Conservation (phyloP, 2,888 invertebrate species). For the Tetropium fuscum region DNA sequence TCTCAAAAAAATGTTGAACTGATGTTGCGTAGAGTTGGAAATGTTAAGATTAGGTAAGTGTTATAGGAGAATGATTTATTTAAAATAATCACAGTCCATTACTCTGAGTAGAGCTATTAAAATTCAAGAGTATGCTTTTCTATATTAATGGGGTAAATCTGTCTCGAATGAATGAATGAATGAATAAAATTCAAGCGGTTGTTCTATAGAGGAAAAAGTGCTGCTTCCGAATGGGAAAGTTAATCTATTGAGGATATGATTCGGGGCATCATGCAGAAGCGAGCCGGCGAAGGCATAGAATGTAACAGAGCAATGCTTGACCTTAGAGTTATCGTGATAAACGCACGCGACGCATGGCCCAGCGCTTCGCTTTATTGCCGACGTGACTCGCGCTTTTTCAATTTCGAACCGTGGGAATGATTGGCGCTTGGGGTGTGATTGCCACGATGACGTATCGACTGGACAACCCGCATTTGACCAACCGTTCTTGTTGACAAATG, state of each 20-base stretch:
- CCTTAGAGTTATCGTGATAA: slow-evolving; percentile 63
- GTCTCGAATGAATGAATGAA: slow-evolving; percentile 20
- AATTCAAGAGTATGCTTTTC: too few relatives aligned
- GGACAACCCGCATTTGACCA: slow-evolving; percentile 59
- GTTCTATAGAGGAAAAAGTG: slow-evolving; percentile 32
- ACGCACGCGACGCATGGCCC: slow-evolving; percentile 65
- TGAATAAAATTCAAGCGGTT: slow-evolving; percentile 35
- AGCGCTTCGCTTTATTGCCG: slow-evolving; percentile 66
- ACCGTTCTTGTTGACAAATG: slow-evolving; percentile 60
- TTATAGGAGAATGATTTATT: too few relatives aligned
- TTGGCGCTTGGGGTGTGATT: slow-evolving; percentile 68
- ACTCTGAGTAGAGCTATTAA: too few relatives aligned
- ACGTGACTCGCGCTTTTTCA: slow-evolving; percentile 68
- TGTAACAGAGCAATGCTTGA: slow-evolving; percentile 48
- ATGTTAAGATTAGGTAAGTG: too few relatives aligned
- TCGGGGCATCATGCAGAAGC: slow-evolving; percentile 48
- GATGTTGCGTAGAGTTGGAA: too few relatives aligned
- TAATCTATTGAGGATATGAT: slow-evolving; percentile 55
- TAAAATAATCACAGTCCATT: too few relatives aligned
- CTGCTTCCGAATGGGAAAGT: slow-evolving; percentile 41
- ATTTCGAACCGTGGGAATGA: slow-evolving; percentile 66
- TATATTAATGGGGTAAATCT: slow-evolving; percentile 8
- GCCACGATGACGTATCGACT: slow-evolving; percentile 67
- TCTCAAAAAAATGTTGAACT: too few relatives aligned
- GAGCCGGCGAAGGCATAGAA: slow-evolving; percentile 35